phyloP scores from a whole-genome alignment of 2,113 vertebrate genomes.

The Nipponia nippon region DNA sequence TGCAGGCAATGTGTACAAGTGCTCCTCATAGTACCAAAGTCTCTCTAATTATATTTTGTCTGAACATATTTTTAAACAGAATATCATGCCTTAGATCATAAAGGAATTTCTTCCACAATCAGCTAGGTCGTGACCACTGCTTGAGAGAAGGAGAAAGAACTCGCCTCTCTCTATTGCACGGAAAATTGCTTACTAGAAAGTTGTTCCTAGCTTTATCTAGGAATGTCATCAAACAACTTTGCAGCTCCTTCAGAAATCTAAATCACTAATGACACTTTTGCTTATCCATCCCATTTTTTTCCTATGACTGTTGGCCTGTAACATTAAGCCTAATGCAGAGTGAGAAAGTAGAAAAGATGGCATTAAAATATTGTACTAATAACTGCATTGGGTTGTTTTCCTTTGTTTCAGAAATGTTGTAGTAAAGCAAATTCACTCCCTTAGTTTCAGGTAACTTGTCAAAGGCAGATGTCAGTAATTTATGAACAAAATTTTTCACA shows the following conservation, averaged over 20 bases:
- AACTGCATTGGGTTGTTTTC: background rate
- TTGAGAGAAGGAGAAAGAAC: background rate
- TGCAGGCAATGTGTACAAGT: background rate
- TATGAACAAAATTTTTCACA: background rate
- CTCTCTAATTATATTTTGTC: background rate
- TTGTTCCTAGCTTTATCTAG: background rate
- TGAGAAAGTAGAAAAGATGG: background rate
- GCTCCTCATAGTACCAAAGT: background rate
- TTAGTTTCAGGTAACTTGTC: background rate
- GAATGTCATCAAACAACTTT: background rate
- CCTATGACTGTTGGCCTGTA: background rate
- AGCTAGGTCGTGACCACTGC: background rate
- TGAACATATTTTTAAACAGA: background rate
- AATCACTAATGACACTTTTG: background rate
- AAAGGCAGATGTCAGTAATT: background rate
- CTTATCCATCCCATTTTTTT: background rate
- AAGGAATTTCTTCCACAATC: background rate
- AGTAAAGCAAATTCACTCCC: background rate
- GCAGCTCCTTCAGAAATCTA: background rate
- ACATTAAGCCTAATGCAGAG: background rate
- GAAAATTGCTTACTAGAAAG: background rate
- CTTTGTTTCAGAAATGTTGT: background rate
- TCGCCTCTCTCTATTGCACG: background rate
- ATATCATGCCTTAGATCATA: background rate
- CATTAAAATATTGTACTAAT: background rate